Evolutionary conservation across 2,888 invertebrate genomes (phyloP).

Genomic region (Clunio marinus): DNA sequence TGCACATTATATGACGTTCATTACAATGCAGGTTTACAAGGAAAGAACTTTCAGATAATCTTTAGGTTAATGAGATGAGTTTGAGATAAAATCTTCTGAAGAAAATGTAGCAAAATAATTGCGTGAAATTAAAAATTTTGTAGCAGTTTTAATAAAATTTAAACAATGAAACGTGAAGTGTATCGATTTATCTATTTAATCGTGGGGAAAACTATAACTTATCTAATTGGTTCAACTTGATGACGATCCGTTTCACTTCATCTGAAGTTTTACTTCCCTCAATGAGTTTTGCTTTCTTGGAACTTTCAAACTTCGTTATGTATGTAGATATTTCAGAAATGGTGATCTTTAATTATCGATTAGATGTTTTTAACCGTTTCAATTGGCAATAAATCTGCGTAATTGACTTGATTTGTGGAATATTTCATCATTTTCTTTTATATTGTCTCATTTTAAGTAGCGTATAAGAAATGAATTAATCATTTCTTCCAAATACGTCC

Average conservation of each 20-base stretch:
- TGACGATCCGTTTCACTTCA: constrained; percentile 5
- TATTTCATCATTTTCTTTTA: not conserved
- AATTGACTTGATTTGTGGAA: not conserved
- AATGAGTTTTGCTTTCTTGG: too few relatives aligned
- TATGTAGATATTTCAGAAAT: too few relatives aligned
- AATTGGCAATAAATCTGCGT: not conserved
- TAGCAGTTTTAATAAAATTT: too few relatives aligned
- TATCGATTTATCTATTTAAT: not conserved
- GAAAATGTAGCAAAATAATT: not conserved
- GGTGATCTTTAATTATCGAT: constrained; percentile 17
- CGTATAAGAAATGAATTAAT: too few relatives aligned
- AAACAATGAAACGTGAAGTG: not conserved
- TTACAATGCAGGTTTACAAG: not conserved
- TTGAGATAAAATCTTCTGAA: not conserved
- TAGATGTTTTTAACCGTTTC: not conserved
- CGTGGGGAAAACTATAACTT: not conserved
- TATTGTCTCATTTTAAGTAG: too few relatives aligned
- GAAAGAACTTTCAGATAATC: not conserved
- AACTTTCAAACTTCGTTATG: too few relatives aligned
- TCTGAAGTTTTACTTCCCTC: too few relatives aligned
- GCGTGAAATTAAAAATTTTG: not conserved
- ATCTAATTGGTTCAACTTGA: not conserved
- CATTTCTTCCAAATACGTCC: too few relatives aligned
- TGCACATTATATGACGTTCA: not conserved
- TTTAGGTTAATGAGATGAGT: constrained; percentile 31